A percentile compares a stretch with the other conserved stretches of the same genome.
These are phyloP conservation scores for Tapirus indicus DNA, from an alignment of 2,797 vertebrate genomes.

Conservation along the genomic window DNA sequence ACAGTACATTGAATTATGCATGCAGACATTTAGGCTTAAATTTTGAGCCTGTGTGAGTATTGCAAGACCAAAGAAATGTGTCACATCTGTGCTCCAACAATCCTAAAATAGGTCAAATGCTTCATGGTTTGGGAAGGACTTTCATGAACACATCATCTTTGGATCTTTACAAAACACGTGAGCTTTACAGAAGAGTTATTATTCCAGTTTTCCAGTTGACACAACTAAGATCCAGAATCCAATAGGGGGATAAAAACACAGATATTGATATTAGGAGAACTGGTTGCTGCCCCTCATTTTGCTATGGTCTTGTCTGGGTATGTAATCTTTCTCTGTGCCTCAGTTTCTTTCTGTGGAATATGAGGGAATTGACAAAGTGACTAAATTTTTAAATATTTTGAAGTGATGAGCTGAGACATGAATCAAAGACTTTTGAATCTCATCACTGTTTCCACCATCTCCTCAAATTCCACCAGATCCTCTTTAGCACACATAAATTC, in stretches of 20 bases:
- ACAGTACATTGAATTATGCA: not conserved
- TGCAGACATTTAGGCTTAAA: not conserved
- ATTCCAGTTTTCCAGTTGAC: constrained; percentile 22
- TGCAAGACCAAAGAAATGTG: not conserved
- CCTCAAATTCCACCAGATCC: not conserved
- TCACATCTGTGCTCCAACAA: not conserved
- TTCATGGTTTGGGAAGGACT: not conserved
- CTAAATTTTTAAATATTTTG: constrained; percentile 12
- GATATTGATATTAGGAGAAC: not conserved
- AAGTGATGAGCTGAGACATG: not conserved
- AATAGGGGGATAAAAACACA: not conserved
- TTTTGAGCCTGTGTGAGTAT: not conserved
- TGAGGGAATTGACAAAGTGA: constrained; percentile 27
- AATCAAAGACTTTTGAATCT: constrained; percentile 16
- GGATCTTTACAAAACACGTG: constrained; percentile 1
- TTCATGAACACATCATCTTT: not conserved
- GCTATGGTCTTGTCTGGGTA: not conserved
- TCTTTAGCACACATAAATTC: not conserved
- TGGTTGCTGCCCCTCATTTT: not conserved
- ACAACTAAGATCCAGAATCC: constrained; percentile 12
- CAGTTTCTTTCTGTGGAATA: not conserved
- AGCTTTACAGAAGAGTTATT: constrained; percentile 17
- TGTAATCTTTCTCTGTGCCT: not conserved
- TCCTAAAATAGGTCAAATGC: not conserved
- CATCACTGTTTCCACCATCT: not conserved